Base-by-base conservation (phyloP, 2,113 vertebrate species). In the Glaucidium brasilianum region DNA sequence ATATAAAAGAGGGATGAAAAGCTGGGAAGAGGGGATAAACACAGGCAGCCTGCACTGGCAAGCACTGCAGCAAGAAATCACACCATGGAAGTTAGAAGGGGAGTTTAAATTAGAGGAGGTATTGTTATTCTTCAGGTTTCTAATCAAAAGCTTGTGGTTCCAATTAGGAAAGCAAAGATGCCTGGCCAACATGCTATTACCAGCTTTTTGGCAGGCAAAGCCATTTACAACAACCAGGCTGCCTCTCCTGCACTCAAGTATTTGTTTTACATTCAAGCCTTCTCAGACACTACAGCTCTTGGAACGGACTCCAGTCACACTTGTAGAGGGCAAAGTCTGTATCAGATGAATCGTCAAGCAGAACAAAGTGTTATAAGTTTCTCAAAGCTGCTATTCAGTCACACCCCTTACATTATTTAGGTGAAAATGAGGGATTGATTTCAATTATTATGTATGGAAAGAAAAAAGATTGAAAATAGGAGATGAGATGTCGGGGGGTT, bases 241-340 rank as follows among this genome's bases (percentile, higher is more conserved):
- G 92, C 88, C 74, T 94, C 96, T 95, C 92, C 93, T 92, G 90
- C 87, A 92, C 96, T 98, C 71, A 93, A 97, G 94, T 97, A 97
- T 97, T 98, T 97, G 96, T 97, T 98, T 96, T 96, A 96, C 76
- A 86, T 96, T 97, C 95, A 96, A 96, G 97, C 84, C 91, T 98
- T 98, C 97, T 94, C 94, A 96, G 95, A 92, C 92, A 73, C 15
- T 66, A 92, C 41, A 55, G 76, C 82, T 95, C 92, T 95, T 97
- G 96, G 96, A 97, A 96, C 82, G 59, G 53, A 83, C 66, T 78
- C 76, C 86, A 97, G 90, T 91, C 95, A 90, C 85, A 50, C 63
- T 96, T 95, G 90, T 32, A 93, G 80, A 97, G 86, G 94, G 74
- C 95, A 97, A 92, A 96, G 96, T 93, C 96, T 83, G 15, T 86